Evolutionary conservation across 2,797 vertebrate species (phyloP), one percentile per base, ranked within the genome.

Genomic region (Saxicola maurus): DNA sequence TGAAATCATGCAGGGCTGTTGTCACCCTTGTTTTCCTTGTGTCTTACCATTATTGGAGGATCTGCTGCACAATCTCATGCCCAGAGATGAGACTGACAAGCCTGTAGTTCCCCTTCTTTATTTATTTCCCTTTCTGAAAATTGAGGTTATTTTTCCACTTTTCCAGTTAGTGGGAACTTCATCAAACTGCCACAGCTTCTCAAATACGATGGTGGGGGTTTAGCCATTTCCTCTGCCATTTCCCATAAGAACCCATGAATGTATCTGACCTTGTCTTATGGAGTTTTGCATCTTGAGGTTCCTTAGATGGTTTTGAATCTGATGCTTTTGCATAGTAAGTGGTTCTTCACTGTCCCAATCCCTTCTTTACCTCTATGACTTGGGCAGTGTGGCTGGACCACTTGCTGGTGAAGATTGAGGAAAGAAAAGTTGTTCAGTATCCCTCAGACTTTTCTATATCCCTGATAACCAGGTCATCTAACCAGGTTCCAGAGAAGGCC

Each of bases 291-390:
- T 30, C 10, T 40, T n/a, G 9, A 72, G 33, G 12, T 46, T 52
- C 25, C 17, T 40, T 40, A 65, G 11, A 11, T 30, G 7, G 6
- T 35, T 33, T 59, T 2, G 1, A 38, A 18, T 31, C 8, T 38
- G 25, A 18, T 43, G 12, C 3, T 35, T 38, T 52, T 25, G 17
- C 72, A 6, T 6, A 27, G 10, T 28, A 17, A 8, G 5, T 27
- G 6, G 17, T 71, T 64, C 11, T 51, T 78, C 14, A 16, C 40
- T 65, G 9, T 59, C 11, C 24, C 12, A 27, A 25, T 57, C 30
- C 20, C 14, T 71, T 28, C 31, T 33, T 72, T 17, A 1, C 20
- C 31, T 23, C 27, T 40, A 6, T 0, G 0, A 15, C 20, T 45
- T 40, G 25, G 14, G 7, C 11, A 4, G 4, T 35, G 20, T 40